Evolutionary conservation across 2,113 vertebrate species (phyloP).

Genomic region (Desmodus rotundus): DNA sequence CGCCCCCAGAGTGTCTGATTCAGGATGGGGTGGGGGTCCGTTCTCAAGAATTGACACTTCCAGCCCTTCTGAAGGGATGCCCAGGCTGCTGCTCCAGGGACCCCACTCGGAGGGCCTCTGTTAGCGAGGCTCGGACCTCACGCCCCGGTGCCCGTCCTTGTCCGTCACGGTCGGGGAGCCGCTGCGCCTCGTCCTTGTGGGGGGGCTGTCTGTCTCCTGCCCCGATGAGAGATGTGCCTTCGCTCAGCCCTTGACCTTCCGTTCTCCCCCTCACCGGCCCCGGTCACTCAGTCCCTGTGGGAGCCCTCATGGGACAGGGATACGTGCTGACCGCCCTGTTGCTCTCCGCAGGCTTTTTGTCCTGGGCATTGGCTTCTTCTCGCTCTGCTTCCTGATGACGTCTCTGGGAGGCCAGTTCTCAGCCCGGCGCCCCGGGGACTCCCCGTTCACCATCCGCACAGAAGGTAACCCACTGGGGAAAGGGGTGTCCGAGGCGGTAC

Average conservation of each 20-base stretch:
- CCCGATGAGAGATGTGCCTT: neutral
- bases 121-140: neutral
- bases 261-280: too few species aligned
- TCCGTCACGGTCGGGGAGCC: fast-evolving
- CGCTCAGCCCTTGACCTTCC: too few species aligned
- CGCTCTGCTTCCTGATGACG: constrained; percentile 97
- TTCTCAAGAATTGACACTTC: neutral
- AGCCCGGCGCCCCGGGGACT: constrained; percentile 90
- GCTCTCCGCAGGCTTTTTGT: constrained; percentile 90
- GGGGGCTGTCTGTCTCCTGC: neutral
- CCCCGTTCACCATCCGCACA: constrained; percentile 92
- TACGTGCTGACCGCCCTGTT: neutral
- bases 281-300: fast-evolving
- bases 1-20: neutral
- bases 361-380: constrained; percentile 96
- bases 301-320: neutral
- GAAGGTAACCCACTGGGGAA: constrained; percentile 86
- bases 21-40: neutral
- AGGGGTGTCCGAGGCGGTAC: fast-evolving
- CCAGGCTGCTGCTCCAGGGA: neutral
- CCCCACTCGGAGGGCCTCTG: neutral
- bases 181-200: too few species aligned
- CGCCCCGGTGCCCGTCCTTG: fast-evolving
- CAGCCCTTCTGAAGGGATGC: neutral
- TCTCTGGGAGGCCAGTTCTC: constrained; percentile 97